A percentile compares a stretch with the other conserved stretches of the same genome.
These are phyloP conservation scores for Agrotis clavis DNA, from an alignment of 2,888 invertebrate species.

Conservation along the genomic window DNA sequence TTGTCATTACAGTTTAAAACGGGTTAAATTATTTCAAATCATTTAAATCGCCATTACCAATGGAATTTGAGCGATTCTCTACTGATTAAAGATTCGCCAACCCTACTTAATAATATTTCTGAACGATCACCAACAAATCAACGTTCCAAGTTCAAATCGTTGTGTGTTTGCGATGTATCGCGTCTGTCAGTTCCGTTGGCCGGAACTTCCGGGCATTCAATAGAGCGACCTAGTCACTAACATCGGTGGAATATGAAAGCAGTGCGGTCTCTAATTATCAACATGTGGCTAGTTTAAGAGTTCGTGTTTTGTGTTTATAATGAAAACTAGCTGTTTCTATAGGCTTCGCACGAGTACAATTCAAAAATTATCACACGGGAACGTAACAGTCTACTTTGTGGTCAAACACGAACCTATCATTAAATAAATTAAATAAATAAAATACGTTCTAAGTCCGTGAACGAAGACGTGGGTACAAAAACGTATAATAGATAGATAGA, in stretches of 20 bases:
- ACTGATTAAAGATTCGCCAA: neutral
- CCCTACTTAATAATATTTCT: constrained; percentile 41
- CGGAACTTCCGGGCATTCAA: constrained; percentile 75
- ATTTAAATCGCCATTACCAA: too few species aligned
- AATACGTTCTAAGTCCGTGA: too few species aligned
- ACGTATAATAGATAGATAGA: too few species aligned
- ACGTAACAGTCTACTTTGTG: too few species aligned
- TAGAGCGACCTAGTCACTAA: constrained; percentile 60
- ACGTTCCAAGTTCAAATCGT: constrained; percentile 50
- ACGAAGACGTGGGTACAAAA: too few species aligned
- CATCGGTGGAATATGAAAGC: constrained; percentile 45
- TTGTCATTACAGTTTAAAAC: too few species aligned
- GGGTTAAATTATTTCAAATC: too few species aligned
- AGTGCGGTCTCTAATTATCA: constrained; percentile 39
- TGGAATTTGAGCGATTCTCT: neutral
- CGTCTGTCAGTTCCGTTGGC: constrained; percentile 75
- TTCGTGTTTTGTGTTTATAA: neutral
- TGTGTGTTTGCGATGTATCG: constrained; percentile 70
- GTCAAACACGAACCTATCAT: too few species aligned
- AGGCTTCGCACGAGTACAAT: too few species aligned
- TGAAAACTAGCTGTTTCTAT: too few species aligned
- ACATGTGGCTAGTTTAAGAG: constrained; percentile 48
- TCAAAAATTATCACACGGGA: too few species aligned
- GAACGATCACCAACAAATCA: constrained; percentile 52
- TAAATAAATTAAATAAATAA: too few species aligned